Evolutionary conservation across 35 echinoderm and acorn worm species (phyloP), one percentile per base, ranked within the genome.

Genomic region (Eucidaris tribuloides): DNA sequence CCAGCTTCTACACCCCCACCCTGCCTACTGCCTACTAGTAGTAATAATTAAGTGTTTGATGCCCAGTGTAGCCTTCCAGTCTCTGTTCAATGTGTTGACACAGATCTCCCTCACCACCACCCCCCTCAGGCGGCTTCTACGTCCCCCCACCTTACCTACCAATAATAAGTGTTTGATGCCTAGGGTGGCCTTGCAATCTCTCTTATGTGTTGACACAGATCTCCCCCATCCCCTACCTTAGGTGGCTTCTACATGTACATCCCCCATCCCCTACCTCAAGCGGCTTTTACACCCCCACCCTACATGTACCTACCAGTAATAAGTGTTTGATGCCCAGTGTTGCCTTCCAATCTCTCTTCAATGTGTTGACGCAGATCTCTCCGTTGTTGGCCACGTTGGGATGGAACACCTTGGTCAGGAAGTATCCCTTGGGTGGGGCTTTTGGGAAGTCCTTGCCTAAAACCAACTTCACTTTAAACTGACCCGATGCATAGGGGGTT

Each of bases 51-150:
- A 82, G 46, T 99, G 96, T 81, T 99, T 99, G 62, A 99, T 89
- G 41, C 96, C 96, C 36, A 93, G 42, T 18, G 93, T 87, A 38
- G 96, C 71, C 36, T 99, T 99, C 96, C 96, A 99, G 62, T 99
- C 96, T 77, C 87, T 90, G 41, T 99, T 99, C 31, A 99, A 80
- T 32, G 96, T 99, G 82, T 99, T 99, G 7, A 99, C 96, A 90
- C 96, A 99, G 22, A 99, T 99, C 77, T 99, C 96, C 3, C 96
- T n/a, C n/a, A n/a, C n/a, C n/a, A n/a, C n/a, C n/a, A n/a, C n/a
- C n/a, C n/a, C n/a, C n/a, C n/a, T n/a, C n/a, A n/a, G n/a, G n/a
- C n/a, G n/a, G n/a, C n/a, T n/a, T n/a, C n/a, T n/a, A n/a, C n/a
- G n/a, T n/a, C n/a, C n/a, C n/a, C n/a, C n/a, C n/a, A n/a, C n/a